Evolutionary conservation across 2,888 invertebrate genomes (phyloP), one percentile per base, ranked within the genome.

Genomic region (Dynastes tityus): DNA sequence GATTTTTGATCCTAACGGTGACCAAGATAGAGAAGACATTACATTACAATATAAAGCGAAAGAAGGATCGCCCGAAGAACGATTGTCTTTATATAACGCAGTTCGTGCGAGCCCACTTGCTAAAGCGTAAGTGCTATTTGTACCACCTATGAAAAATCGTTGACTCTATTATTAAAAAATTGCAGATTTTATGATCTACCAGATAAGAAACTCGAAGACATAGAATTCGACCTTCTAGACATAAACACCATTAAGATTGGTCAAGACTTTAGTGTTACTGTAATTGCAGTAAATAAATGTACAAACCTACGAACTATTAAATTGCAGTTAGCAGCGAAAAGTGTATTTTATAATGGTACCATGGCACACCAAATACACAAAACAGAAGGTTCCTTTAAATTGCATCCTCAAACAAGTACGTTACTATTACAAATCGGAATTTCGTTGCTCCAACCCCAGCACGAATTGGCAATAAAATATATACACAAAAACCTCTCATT

Each of bases 291-390:
- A 81, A 95, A 94, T 83, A 91, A 90, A 76, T 91, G 92, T 11
- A 84, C 87, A 4, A 86, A 92, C 87, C 90, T 90, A 80, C 91
- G 95, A 5, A 93, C 92, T 53, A 91, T 96, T 64, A 92, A 93
- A 80, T 93, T 93, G 0, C 91, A 92, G 0, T 84, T 96, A 45
- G 91, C 92, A 4, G 92, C 94, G 0, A 92, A 91, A 64, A 94
- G 94, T 83, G 92, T 95, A 55, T 95, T 92, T 87, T 95, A 96
- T 88, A 96, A 93, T 32, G 96, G 96, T 4, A 92, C 95, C 9
- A 92, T 92, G 85, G 93, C 94, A 0, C 90, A 93, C 22, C 85
- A 91, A n/a, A 91, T 96, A 22, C 95, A 94, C 87, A 93, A 92
- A 84, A 91, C 92, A 0, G 91, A 93, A 76, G 94, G 93, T 5